A percentile compares a stretch with the other conserved stretches of the same genome.
phyloP scores from a whole-genome alignment of 2,888 invertebrate species.

The Ecdyonurus torrentis region DNA sequence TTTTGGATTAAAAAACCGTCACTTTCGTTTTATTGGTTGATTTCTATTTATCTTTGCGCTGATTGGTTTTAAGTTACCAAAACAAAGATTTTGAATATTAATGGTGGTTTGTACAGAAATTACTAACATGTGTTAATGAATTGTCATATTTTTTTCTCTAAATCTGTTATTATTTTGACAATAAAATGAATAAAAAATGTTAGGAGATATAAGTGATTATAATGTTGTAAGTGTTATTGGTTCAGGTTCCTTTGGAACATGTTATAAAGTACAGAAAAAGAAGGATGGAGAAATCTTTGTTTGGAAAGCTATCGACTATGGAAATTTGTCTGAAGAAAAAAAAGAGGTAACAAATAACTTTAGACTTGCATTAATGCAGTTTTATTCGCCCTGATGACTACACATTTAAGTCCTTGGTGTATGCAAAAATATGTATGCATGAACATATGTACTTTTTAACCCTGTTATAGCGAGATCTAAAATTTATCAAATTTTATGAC shows the following conservation, averaged over 20 bases:
- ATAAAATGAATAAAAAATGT: slow-evolving; percentile 17
- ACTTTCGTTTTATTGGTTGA: background rate
- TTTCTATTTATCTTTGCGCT: background rate
- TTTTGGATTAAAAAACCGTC: background rate
- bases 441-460: too few relatives aligned
- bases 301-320: slow-evolving; percentile 44
- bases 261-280: slow-evolving; percentile 40
- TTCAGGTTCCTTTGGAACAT: slow-evolving; percentile 38
- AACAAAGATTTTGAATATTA: too few relatives aligned
- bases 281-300: slow-evolving; percentile 34
- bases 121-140: background rate
- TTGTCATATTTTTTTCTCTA: too few relatives aligned
- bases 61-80: too few relatives aligned
- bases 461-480: too few relatives aligned
- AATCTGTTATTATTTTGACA: too few relatives aligned
- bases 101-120: background rate
- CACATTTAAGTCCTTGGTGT: too few relatives aligned
- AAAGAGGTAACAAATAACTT: too few relatives aligned
- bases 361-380: too few relatives aligned
- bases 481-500: too few relatives aligned
- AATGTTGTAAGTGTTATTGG: slow-evolving; percentile 39
- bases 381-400: too few relatives aligned
- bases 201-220: slow-evolving; percentile 28
- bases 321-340: slow-evolving; percentile 32
- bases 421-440: too few relatives aligned